Percentiles rank a stretch among this genome's conserved stretches.
Conservation (phyloP, 2,888 invertebrate genomes). For the Rhodophaea formosa region DNA sequence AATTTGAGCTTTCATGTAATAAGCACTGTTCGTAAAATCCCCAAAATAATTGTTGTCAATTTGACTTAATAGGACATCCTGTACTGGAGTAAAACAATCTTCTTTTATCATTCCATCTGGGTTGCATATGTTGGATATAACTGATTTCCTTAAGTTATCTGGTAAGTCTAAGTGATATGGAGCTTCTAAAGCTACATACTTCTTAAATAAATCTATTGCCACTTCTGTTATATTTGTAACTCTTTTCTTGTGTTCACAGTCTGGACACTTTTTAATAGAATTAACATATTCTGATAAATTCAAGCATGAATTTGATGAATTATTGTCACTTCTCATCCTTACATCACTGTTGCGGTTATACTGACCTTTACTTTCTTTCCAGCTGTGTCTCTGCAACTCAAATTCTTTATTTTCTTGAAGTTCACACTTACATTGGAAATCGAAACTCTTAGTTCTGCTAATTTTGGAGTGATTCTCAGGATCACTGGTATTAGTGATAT, state of each 20-base stretch:
- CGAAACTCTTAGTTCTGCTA: conserved; percentile 62
- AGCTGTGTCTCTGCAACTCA: conserved; percentile 45
- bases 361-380: conserved; percentile 43
- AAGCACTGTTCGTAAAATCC: conserved; percentile 91
- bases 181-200: conserved; percentile 87
- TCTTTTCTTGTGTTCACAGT: conserved; percentile 35
- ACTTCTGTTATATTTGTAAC: conserved; percentile 68
- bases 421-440: conserved; percentile 49
- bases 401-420: conserved; percentile 37
- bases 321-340: conserved; percentile 40
- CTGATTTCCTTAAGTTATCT: conserved; percentile 79
- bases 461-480: conserved; percentile 47
- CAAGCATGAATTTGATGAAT: conserved; percentile 57
- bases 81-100: conserved; percentile 87
- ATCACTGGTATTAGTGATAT: conserved; percentile 30
- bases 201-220: conserved; percentile 88
- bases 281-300: conserved; percentile 50
- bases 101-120: conserved; percentile 84
- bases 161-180: conserved; percentile 81
- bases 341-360: conserved; percentile 40
- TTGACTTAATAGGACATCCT: conserved; percentile 84
- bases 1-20: conserved; percentile 95
- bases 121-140: conserved; percentile 85
- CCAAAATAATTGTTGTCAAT: conserved; percentile 89
- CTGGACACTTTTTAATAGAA: conserved; percentile 33